Evolutionary conservation across 2,888 invertebrate genomes (phyloP).

Genomic region (Parascotia fuliginaria): DNA sequence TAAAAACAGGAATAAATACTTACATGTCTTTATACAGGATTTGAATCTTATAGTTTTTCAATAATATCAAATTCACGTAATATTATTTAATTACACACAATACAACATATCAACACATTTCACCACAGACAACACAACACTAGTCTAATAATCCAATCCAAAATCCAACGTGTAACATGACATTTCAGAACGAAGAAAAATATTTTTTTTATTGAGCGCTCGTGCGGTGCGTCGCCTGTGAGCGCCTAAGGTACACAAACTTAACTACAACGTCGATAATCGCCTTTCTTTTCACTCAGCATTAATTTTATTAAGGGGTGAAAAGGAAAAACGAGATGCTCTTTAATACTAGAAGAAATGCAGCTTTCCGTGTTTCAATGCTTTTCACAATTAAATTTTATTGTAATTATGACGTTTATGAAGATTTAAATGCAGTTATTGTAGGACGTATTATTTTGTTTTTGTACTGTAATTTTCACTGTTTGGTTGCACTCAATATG

Average conservation of each 20-base stretch:
- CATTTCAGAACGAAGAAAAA: conserved; percentile 20
- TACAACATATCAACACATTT: no score
- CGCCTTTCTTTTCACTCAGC: conserved; percentile 40
- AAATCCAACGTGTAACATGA: conserved; percentile 22
- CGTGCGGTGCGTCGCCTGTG: conserved; percentile 71
- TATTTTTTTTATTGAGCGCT: conserved; percentile 48
- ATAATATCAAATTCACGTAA: no score
- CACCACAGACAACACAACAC: conserved; percentile 26
- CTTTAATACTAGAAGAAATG: conserved; percentile 33
- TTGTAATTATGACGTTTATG: conserved; percentile 15
- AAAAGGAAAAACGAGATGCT: conserved; percentile 40
- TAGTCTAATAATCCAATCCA: no score
- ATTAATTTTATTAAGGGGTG: conserved; percentile 16
- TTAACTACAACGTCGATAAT: conserved; percentile 41
- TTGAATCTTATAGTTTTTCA: no score
- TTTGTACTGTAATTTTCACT: no score
- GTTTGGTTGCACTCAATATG: no score
- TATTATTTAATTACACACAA: no score
- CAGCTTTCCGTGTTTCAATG: conserved; percentile 30
- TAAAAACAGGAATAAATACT: no score
- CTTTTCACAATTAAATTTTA: conserved; percentile 30
- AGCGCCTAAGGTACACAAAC: conserved; percentile 53
- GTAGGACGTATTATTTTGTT: neutral
- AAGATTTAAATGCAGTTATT: conserved; percentile 9
- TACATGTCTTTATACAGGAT: no score